Evolutionary conservation across 1,140 invertebrate genomes (phyloP).

Genomic region (Drosophila neocordata): DNA sequence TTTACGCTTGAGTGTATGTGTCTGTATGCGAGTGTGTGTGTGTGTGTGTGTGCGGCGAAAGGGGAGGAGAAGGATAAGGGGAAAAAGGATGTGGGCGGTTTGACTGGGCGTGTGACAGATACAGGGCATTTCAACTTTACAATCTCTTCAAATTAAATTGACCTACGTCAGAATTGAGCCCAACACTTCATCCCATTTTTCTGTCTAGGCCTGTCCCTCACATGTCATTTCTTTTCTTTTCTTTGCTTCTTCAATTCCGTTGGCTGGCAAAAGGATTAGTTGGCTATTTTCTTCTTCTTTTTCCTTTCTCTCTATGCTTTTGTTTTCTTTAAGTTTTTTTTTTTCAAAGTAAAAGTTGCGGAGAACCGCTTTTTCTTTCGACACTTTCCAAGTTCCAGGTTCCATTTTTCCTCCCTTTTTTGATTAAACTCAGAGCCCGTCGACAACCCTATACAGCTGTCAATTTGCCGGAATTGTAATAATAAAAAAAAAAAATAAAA

Average conservation of each 20-base stretch:
- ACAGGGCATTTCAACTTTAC: constrained; percentile 56
- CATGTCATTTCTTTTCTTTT: constrained; percentile 41
- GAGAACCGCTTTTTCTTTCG: constrained; percentile 26
- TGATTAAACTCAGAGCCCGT: constrained; percentile 14
- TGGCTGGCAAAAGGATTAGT: constrained; percentile 32
- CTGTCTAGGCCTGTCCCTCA: constrained; percentile 31
- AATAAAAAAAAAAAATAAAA: constrained; percentile 22
- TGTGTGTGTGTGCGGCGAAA: not conserved
- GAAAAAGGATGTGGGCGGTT: not conserved
- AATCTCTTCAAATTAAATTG: constrained; percentile 74
- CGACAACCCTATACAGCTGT: constrained; percentile 40
- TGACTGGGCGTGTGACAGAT: constrained; percentile 45
- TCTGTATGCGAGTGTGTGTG: not conserved
- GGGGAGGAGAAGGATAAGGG: too few relatives aligned
- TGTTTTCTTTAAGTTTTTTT: not conserved
- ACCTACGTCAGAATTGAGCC: constrained; percentile 62
- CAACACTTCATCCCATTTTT: not conserved
- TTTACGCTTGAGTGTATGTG: not conserved
- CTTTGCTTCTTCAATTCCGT: not conserved
- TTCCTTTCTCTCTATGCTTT: not conserved
- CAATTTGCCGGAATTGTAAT: constrained; percentile 25
- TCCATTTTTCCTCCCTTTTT: not conserved
- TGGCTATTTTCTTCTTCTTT: constrained; percentile 20
- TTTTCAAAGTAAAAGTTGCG: constrained; percentile 11
- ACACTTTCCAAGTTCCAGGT: constrained; percentile 25